phyloP scores from a whole-genome alignment of 2,888 invertebrate species.

The Meteorus colon region DNA sequence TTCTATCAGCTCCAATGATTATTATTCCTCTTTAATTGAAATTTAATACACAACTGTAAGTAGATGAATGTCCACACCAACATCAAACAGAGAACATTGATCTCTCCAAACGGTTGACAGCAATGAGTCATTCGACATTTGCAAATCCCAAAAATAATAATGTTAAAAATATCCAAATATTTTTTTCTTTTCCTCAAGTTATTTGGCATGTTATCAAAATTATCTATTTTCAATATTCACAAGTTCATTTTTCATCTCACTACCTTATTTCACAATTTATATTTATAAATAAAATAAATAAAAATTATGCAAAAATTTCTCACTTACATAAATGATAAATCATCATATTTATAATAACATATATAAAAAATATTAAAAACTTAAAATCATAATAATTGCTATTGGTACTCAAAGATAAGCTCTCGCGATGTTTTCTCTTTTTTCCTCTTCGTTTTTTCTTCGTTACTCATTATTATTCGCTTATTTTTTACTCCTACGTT shows the following conservation, averaged over 20 bases:
- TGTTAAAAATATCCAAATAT: neutral
- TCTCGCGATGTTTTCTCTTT: slow-evolving; percentile 21
- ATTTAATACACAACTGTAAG: neutral
- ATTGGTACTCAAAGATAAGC: slow-evolving; percentile 36
- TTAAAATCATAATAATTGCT: slow-evolving; percentile 10
- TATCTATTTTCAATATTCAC: neutral
- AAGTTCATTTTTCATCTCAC: neutral
- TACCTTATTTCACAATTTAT: neutral
- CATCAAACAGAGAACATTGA: neutral
- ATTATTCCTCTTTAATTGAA: neutral
- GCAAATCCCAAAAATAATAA: slow-evolving; percentile 7
- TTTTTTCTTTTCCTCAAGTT: neutral
- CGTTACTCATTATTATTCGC: neutral
- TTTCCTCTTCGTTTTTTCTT: neutral
- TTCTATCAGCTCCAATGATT: neutral
- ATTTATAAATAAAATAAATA: slow-evolving; percentile 15
- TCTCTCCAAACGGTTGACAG: neutral
- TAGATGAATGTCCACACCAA: neutral
- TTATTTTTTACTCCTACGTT: slow-evolving; percentile 31
- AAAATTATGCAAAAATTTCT: neutral
- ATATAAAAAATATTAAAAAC: neutral
- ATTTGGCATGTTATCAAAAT: neutral
- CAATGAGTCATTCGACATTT: neutral
- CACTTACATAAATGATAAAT: neutral
- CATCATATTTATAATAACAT: neutral